These are phyloP conservation scores for Corythoichthys haematopterus DNA, from an alignment of 2,113 vertebrate species.

Conservation along the genomic window DNA sequence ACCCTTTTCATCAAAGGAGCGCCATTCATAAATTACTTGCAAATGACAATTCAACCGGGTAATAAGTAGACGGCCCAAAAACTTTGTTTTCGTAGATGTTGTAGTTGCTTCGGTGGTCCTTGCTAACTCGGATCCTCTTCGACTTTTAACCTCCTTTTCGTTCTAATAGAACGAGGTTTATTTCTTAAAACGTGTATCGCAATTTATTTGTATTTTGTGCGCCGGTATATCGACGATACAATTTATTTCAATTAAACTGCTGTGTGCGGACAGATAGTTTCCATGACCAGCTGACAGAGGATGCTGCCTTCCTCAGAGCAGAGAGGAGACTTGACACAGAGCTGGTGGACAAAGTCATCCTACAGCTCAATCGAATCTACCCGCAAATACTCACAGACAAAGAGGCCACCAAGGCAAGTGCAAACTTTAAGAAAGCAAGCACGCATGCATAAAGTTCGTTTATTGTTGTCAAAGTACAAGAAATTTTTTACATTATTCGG, in stretches of 20 bases:
- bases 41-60: slow-evolving; percentile 12
- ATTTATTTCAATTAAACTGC: background rate
- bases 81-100: slow-evolving; percentile 16
- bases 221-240: background rate
- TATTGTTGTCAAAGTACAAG: background rate
- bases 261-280: slow-evolving; percentile 66
- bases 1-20: background rate
- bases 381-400: slow-evolving; percentile 91
- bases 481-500: no score
- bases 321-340: slow-evolving; percentile 81
- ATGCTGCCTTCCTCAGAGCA: slow-evolving; percentile 79
- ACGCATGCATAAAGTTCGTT: background rate
- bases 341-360: slow-evolving; percentile 86
- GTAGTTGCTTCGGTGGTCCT: background rate
- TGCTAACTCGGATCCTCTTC: background rate
- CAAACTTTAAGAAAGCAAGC: background rate
- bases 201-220: background rate
- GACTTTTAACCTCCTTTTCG: no score
- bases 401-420: slow-evolving; percentile 86
- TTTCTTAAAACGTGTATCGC: background rate
- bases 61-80: slow-evolving; percentile 23
- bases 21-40: background rate
- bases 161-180: no score
- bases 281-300: slow-evolving; percentile 81
- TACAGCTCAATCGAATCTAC: slow-evolving; percentile 95